Conservation (phyloP, 2,888 invertebrate genomes). For the Cyrtodaria siliqua region DNA sequence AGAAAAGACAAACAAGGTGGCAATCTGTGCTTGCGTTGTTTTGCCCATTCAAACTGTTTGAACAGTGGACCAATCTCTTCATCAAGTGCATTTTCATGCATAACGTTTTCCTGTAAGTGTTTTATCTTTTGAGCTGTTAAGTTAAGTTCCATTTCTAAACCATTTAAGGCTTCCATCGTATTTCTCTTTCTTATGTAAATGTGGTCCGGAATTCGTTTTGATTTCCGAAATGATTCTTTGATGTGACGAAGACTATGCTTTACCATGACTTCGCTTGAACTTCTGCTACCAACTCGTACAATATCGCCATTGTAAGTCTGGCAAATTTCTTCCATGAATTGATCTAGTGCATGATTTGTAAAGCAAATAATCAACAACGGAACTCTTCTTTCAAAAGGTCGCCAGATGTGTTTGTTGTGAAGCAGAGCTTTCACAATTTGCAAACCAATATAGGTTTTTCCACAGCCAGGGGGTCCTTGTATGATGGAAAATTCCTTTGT, state of each 20-base stretch:
- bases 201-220: background rate
- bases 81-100: constrained; percentile 15
- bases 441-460: constrained; percentile 93
- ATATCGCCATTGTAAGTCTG: constrained; percentile 66
- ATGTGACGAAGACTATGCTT: constrained; percentile 55
- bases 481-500: constrained; percentile 80
- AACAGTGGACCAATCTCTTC: constrained; percentile 3
- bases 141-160: background rate
- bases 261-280: constrained; percentile 67
- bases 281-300: constrained; percentile 81
- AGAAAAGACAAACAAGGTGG: too few relatives aligned
- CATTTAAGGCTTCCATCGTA: background rate
- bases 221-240: constrained; percentile 6
- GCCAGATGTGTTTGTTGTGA: constrained; percentile 87
- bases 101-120: background rate
- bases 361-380: constrained; percentile 83
- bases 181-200: background rate
- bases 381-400: constrained; percentile 45
- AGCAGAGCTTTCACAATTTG: constrained; percentile 90
- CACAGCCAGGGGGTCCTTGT: constrained; percentile 93
- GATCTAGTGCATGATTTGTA: constrained; percentile 85
- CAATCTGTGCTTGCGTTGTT: background rate
- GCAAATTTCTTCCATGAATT: constrained; percentile 81
- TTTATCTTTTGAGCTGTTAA: background rate
- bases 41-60: constrained; percentile 9